phyloP scores from a whole-genome alignment of 2,113 vertebrate species.

The Aspidoscelis tigris region DNA sequence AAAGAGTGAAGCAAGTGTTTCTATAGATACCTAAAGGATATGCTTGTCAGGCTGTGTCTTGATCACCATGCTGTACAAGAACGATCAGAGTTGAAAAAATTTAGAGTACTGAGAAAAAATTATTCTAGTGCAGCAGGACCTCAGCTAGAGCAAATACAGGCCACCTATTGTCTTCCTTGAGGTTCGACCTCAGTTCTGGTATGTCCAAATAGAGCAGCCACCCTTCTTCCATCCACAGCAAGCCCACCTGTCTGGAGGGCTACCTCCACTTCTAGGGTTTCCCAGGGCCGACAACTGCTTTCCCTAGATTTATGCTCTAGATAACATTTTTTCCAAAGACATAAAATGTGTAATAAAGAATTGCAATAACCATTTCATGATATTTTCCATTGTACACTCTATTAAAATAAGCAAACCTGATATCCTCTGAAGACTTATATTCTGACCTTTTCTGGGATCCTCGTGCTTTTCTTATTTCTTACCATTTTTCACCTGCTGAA shows the following conservation, averaged over 20 bases:
- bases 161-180: conserved; percentile 45
- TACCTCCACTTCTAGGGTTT: conserved; percentile 17
- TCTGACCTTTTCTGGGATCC: conserved; percentile 49
- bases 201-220: conserved; percentile 23
- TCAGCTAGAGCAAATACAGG: conserved; percentile 36
- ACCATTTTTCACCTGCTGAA: conserved; percentile 57
- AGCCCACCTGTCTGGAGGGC: conserved; percentile 32
- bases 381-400: conserved; percentile 34
- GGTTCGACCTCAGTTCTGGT: conserved; percentile 58
- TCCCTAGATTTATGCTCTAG: conserved; percentile 17
- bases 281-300: conserved; percentile 41
- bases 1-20: conserved; percentile 23
- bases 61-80: not conserved
- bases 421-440: conserved; percentile 41
- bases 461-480: not conserved
- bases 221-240: conserved; percentile 25
- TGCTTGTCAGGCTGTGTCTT: not conserved
- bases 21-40: not conserved
- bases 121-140: conserved; percentile 34
- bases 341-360: conserved; percentile 40
- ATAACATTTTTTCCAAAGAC: conserved; percentile 35
- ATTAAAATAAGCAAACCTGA: not conserved
- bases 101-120: conserved; percentile 23
- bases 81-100: not conserved
- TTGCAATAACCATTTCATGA: conserved; percentile 45